Percentiles rank a stretch among this genome's conserved stretches.
phyloP scores from a whole-genome alignment of 2,888 invertebrate genomes.

The Platerodrilus igneus region DNA sequence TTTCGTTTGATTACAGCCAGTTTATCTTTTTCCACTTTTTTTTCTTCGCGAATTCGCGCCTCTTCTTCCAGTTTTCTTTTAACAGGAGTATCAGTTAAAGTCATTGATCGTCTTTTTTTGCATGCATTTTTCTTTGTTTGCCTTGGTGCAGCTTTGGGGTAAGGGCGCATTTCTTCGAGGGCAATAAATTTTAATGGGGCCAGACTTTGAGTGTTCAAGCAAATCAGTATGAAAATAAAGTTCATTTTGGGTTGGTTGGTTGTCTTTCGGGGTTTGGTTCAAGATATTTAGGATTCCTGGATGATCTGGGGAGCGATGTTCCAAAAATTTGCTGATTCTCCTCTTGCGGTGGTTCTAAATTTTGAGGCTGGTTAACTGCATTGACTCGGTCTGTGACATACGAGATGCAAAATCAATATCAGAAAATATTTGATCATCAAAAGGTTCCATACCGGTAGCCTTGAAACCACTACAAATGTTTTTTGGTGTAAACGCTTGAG shows the following conservation, averaged over 20 bases:
- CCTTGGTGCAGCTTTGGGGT: conserved; percentile 1
- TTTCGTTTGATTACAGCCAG: conserved; percentile 1
- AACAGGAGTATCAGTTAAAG: conserved; percentile 2
- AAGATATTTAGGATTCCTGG: conserved; percentile 1
- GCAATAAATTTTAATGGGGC: conserved; percentile 2
- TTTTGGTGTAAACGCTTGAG: conserved; percentile 2
- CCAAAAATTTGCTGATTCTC: conserved; percentile 1
- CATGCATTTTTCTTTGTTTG: conserved; percentile 1
- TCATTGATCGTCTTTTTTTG: conserved; percentile 2
- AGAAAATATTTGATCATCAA: conserved; percentile 5
- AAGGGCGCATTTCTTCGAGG: conserved; percentile 1
- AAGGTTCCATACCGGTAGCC: no score
- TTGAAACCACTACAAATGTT: conserved; percentile 4
- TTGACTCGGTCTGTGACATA: background rate
- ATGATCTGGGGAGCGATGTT: conserved; percentile 1
- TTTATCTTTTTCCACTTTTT: conserved; percentile 4
- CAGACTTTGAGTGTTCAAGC: conserved; percentile 1
- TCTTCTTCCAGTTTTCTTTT: conserved; percentile 4
- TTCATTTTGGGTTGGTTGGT: background rate
- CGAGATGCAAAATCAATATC: conserved; percentile 5
- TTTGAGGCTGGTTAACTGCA: no score
- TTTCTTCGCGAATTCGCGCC: conserved; percentile 3
- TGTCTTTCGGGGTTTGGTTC: background rate
- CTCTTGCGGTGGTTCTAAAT: no score
- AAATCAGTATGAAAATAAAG: conserved; percentile 1